Evolutionary conservation across 2,888 invertebrate genomes (phyloP), one percentile per base, ranked within the genome.

Genomic region (Adelphocoris suturalis): DNA sequence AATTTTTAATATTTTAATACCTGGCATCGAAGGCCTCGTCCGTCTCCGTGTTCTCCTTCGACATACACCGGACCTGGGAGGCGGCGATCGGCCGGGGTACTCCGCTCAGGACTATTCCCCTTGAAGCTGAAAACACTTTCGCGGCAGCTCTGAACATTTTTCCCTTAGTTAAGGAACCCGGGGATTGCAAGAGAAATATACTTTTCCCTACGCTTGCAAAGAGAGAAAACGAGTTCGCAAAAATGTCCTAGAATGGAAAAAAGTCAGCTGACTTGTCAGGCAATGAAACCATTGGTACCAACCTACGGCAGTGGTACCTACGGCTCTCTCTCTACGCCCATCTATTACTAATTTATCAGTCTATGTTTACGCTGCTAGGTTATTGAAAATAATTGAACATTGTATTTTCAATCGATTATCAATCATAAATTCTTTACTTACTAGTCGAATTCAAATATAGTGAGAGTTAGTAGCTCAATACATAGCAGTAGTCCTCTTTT

Each of bases 11-110:
- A 37, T 37, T 37, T 7, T 37, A n/a, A 37, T 37, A 98, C 93
- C 96, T 95, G 92, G 95, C 94, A 94, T 98, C 98, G 94, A 98
- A 98, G 93, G 97, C 96, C 93, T 97, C 97, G 91, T 97, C 97
- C 61, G 96, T 95, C 94, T 98, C 97, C 11, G 89, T 84, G 14
- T 47, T 75, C 28, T 68, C 90, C 19, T 89, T 87, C 37, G 91
- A 91, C 90, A 90, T 90, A 13, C 28, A 80, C 7, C 91, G 47
- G 78, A 37, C 80, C 52, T 88, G 88, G 37, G 76, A 37, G 61
- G 57, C 88, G 9, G 86, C 76, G 37, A 14, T 75, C 37, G 78
- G 55, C 19, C 76, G 78, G 28, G 61, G 55, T 3, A 88, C 78
- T 9, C 88, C 78, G 52, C 52, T 78, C 28, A 88, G n/a, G 4